These are phyloP conservation scores for Chalcis sispes DNA, from an alignment of 2,888 invertebrate species.

Conservation along the genomic window DNA sequence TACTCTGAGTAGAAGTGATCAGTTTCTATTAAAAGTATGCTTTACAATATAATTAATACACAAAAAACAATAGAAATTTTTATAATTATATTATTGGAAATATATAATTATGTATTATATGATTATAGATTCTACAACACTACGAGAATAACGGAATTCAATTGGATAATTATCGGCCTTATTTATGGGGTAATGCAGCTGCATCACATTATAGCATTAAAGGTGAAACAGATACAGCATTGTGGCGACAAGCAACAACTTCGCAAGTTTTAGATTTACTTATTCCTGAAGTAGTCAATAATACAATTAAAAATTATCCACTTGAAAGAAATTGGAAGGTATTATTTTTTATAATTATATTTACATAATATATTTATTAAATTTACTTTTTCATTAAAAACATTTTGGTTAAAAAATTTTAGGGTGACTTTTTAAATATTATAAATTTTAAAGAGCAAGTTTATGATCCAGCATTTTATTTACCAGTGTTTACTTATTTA, in stretches of 20 bases:
- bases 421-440: slow-evolving; percentile 20
- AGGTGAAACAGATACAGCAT: slow-evolving; percentile 78
- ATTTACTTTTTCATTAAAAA: neutral
- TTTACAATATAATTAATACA: slow-evolving; percentile 1
- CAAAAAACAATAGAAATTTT: neutral
- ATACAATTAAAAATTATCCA: slow-evolving; percentile 85
- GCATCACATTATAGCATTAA: slow-evolving; percentile 86
- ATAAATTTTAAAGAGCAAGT: slow-evolving; percentile 72
- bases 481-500: slow-evolving; percentile 86
- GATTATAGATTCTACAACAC: slow-evolving; percentile 80
- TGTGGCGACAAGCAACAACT: slow-evolving; percentile 85
- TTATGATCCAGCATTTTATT: slow-evolving; percentile 90
- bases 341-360: slow-evolving; percentile 38
- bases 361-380: neutral
- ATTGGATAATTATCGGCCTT: slow-evolving; percentile 84
- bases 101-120: slow-evolving; percentile 25
- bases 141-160: slow-evolving; percentile 84
- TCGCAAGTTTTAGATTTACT: slow-evolving; percentile 85
- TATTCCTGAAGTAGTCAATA: slow-evolving; percentile 80
- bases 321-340: slow-evolving; percentile 79
- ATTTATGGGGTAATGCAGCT: slow-evolving; percentile 90
- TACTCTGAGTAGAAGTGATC: slow-evolving; percentile 83
- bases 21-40: slow-evolving; percentile 79
- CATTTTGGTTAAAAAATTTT: neutral
- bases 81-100: slow-evolving; percentile 15